Evolutionary conservation across 2,797 vertebrate species (phyloP), one percentile per base, ranked within the genome.

Genomic region (Crossoptilon crossoptilon): DNA sequence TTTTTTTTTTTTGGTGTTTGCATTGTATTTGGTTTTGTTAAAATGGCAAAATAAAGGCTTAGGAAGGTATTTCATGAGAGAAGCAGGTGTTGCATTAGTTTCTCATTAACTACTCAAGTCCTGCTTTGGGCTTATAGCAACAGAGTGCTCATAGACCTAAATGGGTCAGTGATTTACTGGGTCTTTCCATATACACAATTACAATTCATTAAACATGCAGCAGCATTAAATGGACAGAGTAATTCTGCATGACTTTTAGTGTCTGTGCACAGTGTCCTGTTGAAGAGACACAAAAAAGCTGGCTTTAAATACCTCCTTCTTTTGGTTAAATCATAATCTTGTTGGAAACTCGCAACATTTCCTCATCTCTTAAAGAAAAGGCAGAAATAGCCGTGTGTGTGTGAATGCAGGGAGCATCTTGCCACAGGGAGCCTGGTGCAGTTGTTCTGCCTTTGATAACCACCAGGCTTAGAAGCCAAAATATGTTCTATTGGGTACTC

Each of bases 401-500:
- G 31, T n/a, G 55, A 53, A 55, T 27, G 48, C 0, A 2, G 64
- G 86, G 73, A 95, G 62, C 64, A 76, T 91, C 93, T 90, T 91
- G 44, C 80, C 13, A 4, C 14, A 2, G 69, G 95, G 95, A 3
- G 90, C 58, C 87, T 80, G 90, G 77, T 94, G 88, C 77, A 96
- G 84, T 71, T 91, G 58, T 83, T 90, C 90, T 67, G 94, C 88
- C 92, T 97, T 97, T 94, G 80, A 96, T 96, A 97, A 96, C 97
- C 96, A 96, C 90, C 92, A 94, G 97, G 96, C 94, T 97, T 91
- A 91, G 96, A 97, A 98, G 97, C 97, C 97, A 97, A 98, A 98
- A 98, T 98, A 97, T 90, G 93, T 97, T 97, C 96, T 97, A 97
- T 97, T 97, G 97, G 96, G 97, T 96, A 97, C 97, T 97, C 97